These are phyloP conservation scores for Hybognathus amarus DNA, from an alignment of 2,797 vertebrate genomes.

Conservation along the genomic window DNA sequence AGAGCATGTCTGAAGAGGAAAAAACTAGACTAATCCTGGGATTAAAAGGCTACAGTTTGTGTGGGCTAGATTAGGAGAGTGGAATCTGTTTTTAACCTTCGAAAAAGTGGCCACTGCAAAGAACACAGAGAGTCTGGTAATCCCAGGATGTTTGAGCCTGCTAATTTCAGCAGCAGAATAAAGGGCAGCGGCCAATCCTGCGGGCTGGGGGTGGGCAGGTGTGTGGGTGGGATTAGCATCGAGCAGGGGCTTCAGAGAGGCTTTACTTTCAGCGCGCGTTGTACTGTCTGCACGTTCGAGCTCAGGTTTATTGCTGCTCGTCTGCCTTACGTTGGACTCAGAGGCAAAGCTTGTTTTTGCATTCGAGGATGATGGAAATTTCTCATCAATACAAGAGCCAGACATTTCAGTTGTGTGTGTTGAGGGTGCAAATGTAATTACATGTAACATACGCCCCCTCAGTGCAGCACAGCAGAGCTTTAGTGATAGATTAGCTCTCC, in stretches of 20 bases:
- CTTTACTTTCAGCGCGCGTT: conserved; percentile 35
- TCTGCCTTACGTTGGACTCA: not conserved
- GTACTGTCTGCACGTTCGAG: not conserved
- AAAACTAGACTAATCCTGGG: conserved; percentile 61
- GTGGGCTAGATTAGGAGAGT: conserved; percentile 60
- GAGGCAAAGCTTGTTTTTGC: not conserved
- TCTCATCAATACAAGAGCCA: conserved; percentile 30
- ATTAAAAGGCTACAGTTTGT: conserved; percentile 63
- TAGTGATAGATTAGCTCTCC: conserved; percentile 45
- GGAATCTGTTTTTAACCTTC: conserved; percentile 65
- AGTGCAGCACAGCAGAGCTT: conserved; percentile 16
- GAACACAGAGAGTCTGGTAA: conserved; percentile 58
- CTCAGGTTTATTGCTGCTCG: conserved; percentile 6
- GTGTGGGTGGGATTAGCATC: conserved; percentile 50
- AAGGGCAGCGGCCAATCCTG: conserved; percentile 47
- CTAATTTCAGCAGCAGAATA: conserved; percentile 58
- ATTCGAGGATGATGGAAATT: conserved; percentile 35
- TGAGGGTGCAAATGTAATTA: conserved; percentile 45
- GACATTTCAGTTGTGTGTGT: conserved; percentile 22
- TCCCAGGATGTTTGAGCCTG: conserved; percentile 57
- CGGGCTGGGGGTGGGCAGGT: conserved; percentile 26
- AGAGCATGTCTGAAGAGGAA: conserved; percentile 50
- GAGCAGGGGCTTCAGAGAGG: conserved; percentile 36
- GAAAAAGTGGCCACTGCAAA: conserved; percentile 55
- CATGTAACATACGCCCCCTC: conserved; percentile 13